Evolutionary conservation across 1,140 invertebrate genomes (phyloP), one percentile per base, ranked within the genome.

Genomic region (Drosophila santomea): DNA sequence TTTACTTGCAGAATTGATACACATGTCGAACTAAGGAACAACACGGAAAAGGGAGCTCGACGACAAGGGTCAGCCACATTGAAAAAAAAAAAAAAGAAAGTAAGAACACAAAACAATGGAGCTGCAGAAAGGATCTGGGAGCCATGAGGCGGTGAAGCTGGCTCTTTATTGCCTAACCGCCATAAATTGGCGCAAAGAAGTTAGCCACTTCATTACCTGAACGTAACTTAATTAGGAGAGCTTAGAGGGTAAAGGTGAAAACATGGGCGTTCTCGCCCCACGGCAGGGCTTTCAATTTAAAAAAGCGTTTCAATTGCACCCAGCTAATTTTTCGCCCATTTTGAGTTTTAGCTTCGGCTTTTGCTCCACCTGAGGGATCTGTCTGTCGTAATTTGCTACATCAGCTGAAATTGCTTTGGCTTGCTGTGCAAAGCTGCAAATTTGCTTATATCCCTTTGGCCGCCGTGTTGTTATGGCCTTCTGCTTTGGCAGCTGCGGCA

Each of bases 111-210:
- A 32, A 32, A 32, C 32, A 32, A 32, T 32, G 32, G 32, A 32
- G 32, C 32, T 10, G 8, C 8, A 8, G 10, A 35, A 3, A 4
- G 47, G 47, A 14, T 15, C 14, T 15, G 39, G 11, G 23, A 11
- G 51, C 51, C 14, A 71, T 48, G 35, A 69, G 50, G 32, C 57
- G 28, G 28, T 3, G 28, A 32, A 3, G 36, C 51, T 15, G 15
- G 20, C 28, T 57, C 78, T 64, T 69, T 59, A 62, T 69, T 20
- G 55, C 14, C 39, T 45, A 78, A 75, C 83, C 75, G 66, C 47
- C 45, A 83, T 86, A 82, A 76, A 61, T 88, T 88, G 61, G 15
- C 52, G 67, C 78, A 83, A 88, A 86, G 75, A 86, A 88, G 79
- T 88, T 73, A 73, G 62, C 83, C 62, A 83, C 84, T 88, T 83